Conservation (phyloP, 2,113 vertebrate species). For the Calcarius ornatus region DNA sequence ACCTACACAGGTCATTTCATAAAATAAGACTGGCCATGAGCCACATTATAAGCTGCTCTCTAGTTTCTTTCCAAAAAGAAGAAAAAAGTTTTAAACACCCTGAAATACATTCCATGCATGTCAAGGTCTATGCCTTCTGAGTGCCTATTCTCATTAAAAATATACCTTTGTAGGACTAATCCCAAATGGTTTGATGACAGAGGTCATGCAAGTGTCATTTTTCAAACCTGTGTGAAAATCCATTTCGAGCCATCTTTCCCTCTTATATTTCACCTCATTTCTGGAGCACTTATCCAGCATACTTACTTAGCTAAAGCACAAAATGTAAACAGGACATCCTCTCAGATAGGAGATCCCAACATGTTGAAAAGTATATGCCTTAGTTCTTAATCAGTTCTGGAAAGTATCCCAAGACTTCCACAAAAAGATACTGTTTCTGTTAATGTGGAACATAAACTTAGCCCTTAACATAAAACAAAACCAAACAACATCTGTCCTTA, state of each 20-base stretch:
- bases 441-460: constrained; percentile 71
- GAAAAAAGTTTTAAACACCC: constrained; percentile 14
- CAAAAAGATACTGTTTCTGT: constrained; percentile 64
- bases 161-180: constrained; percentile 61
- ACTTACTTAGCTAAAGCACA: constrained; percentile 66
- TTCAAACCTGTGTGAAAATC: constrained; percentile 76
- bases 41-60: constrained; percentile 14
- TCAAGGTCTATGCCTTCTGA: constrained; percentile 34
- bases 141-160: constrained; percentile 57
- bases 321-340: constrained; percentile 83
- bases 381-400: constrained; percentile 68
- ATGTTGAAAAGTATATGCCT: constrained; percentile 72
- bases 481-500: constrained; percentile 65
- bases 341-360: constrained; percentile 73
- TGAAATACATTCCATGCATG: constrained; percentile 43
- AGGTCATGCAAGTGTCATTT: constrained; percentile 71
- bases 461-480: constrained; percentile 62
- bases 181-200: constrained; percentile 70
- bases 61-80: constrained; percentile 38
- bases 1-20: constrained; percentile 39
- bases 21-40: constrained; percentile 26
- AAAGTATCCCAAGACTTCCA: constrained; percentile 71
- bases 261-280: constrained; percentile 67
- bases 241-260: constrained; percentile 60
- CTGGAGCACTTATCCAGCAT: constrained; percentile 63